Evolutionary conservation across 2,113 vertebrate genomes (phyloP).

Genomic region (Alectura lathami): DNA sequence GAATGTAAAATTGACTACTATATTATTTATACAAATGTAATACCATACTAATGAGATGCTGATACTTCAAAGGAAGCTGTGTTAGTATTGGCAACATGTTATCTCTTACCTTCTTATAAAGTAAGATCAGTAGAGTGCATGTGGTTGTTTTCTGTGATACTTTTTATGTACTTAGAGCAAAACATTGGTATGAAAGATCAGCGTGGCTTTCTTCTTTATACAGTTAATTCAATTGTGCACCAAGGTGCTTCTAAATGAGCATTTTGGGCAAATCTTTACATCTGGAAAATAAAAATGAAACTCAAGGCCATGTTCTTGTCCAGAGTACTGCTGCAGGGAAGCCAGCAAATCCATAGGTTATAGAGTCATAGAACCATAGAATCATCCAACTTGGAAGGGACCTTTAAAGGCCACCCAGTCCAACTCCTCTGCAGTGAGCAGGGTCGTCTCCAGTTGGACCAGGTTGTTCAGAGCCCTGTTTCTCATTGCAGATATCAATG

Average conservation of each 20-base stretch:
- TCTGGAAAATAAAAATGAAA: neutral
- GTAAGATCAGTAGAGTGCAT: neutral
- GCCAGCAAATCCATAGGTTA: neutral
- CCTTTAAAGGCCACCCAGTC: too few species aligned
- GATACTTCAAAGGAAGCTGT: neutral
- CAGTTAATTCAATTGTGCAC: neutral
- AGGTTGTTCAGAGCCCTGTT: too few species aligned
- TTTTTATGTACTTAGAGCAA: neutral
- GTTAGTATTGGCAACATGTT: neutral
- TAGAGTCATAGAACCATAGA: too few species aligned
- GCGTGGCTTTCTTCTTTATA: neutral
- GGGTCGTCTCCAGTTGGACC: too few species aligned
- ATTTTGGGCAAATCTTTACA: neutral
- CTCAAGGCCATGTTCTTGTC: neutral
- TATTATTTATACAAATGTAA: neutral
- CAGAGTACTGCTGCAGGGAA: neutral
- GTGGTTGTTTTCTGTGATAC: slow-evolving; percentile 17
- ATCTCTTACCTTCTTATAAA: neutral
- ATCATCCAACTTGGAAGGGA: too few species aligned
- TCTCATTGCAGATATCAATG: slow-evolving; percentile 85
- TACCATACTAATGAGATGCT: neutral
- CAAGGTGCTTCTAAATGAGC: neutral
- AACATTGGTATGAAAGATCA: slow-evolving; percentile 9
- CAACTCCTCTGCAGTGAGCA: too few species aligned
- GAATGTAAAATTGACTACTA: neutral